phyloP scores from a whole-genome alignment of 2,113 vertebrate genomes.

The Notiomystis cincta region DNA sequence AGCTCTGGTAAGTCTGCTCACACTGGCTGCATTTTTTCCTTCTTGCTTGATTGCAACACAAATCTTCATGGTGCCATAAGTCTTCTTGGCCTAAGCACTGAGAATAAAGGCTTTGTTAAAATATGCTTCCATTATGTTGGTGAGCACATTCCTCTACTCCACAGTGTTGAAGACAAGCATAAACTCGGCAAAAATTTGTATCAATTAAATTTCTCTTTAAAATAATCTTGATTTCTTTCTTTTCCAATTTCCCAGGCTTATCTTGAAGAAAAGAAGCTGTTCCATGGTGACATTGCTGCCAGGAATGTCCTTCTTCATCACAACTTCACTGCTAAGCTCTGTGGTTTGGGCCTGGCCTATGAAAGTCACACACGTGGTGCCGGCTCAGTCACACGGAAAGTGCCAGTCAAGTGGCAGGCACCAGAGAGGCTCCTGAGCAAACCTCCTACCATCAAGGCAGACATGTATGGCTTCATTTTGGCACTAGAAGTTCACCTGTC shows the following conservation, averaged over 20 bases:
- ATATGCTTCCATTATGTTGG: neutral
- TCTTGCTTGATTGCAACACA: neutral
- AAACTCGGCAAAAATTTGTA: neutral
- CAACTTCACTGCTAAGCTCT: constrained; percentile 84
- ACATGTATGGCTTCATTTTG: constrained; percentile 77
- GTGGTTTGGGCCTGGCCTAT: constrained; percentile 82
- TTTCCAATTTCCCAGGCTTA: constrained; percentile 75
- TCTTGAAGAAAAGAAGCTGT: constrained; percentile 82
- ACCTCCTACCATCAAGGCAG: constrained; percentile 74
- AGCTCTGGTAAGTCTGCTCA: constrained; percentile 71
- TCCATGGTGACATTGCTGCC: constrained; percentile 88
- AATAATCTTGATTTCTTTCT: neutral
- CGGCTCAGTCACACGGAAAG: constrained; percentile 17
- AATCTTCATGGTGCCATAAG: neutral
- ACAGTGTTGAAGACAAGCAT: neutral
- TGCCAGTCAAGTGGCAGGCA: constrained; percentile 88
- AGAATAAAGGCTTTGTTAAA: neutral
- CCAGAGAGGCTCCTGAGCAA: constrained; percentile 83
- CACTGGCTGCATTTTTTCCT: neutral
- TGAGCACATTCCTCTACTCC: neutral
- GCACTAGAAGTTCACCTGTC: neutral
- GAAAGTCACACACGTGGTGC: constrained; percentile 55
- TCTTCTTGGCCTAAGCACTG: neutral
- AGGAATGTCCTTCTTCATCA: constrained; percentile 82
- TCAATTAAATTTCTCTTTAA: neutral